Evolutionary conservation across 1,140 invertebrate genomes (phyloP), one percentile per base, ranked within the genome.

Genomic region (Caenorhabditis tropicalis): DNA sequence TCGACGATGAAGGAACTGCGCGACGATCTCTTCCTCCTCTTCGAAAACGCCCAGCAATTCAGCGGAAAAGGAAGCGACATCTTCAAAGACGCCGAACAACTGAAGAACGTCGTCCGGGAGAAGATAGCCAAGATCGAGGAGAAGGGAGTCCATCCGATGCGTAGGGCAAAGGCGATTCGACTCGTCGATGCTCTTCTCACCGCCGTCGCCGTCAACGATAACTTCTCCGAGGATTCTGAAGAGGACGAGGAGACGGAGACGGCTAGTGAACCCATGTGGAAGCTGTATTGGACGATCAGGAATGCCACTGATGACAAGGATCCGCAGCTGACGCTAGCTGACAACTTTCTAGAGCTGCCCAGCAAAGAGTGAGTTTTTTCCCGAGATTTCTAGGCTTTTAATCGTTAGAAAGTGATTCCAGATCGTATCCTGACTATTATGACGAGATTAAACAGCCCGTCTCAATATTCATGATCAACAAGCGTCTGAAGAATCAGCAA

Each of bases 21-120:
- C 91, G 94, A 94, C 82, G 97, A 99, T 93, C 91, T 99, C 9
- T 91, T 95, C 86, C 92, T 96, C 24, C 96, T 99, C 95, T 95
- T 95, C 48, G 95, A 95, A 86, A 99, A 99, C 93, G 97, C 98
- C 0, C 98, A 96, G 90, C 84, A 86, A 33, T 83, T 98, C 90
- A 99, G 99, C 92, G 97, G 98, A 91, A 96, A 97, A 0, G 96
- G 96, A 0, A 98, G 96, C 3, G 94, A 95, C 91, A 98, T 99
- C 87, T 98, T 98, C 90, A 98, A 96, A 91, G 93, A 91, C 81
- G 89, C 89, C 31, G 51, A 19, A 82, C 70, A 39, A 74, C 51
- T 46, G 58, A 51, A 60, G 48, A 86, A 19, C 24, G 16, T 43
- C 58, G 65, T 74, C n/a, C 51, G 79, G 31, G 65, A 86, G 74